A percentile compares a stretch with the other conserved stretches of the same genome.
These are phyloP conservation scores for Mus caroli DNA, from an alignment of 2,797 vertebrate genomes.

Conservation along the genomic window DNA sequence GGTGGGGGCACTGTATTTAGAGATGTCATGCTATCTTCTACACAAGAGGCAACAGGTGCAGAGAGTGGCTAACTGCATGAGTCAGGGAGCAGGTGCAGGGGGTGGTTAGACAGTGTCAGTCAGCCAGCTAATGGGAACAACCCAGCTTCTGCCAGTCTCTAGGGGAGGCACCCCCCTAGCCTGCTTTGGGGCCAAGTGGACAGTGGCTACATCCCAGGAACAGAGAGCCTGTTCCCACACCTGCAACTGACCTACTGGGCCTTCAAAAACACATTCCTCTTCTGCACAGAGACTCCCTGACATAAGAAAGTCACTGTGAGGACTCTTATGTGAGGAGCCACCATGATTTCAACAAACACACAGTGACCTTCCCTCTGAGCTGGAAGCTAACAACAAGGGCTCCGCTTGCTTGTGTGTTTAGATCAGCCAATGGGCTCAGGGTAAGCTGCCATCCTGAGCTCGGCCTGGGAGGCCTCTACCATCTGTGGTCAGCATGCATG, in stretches of 20 bases:
- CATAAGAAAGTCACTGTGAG: background rate
- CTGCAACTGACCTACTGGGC: rapidly evolving
- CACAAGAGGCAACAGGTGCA: rapidly evolving
- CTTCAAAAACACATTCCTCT: background rate
- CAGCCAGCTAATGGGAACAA: too few relatives aligned
- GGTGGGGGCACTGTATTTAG: background rate
- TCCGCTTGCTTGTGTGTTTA: background rate
- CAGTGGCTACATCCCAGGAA: background rate
- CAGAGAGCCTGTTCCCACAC: background rate
- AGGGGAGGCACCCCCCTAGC: background rate
- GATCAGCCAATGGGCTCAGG: background rate
- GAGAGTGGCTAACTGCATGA: background rate
- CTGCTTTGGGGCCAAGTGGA: background rate
- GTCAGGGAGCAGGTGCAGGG: background rate
- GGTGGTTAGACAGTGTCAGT: background rate
- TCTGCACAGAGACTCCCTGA: background rate
- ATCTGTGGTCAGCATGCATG: background rate
- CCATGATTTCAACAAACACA: background rate
- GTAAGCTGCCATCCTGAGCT: background rate
- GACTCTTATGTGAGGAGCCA: background rate
- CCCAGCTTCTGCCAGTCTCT: background rate
- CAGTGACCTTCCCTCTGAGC: background rate
- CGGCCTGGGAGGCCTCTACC: background rate
- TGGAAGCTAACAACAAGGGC: background rate
- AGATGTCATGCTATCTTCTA: background rate